Evolutionary conservation across 1,140 invertebrate species (phyloP).

Genomic region (Chionoecetes opilio): DNA sequence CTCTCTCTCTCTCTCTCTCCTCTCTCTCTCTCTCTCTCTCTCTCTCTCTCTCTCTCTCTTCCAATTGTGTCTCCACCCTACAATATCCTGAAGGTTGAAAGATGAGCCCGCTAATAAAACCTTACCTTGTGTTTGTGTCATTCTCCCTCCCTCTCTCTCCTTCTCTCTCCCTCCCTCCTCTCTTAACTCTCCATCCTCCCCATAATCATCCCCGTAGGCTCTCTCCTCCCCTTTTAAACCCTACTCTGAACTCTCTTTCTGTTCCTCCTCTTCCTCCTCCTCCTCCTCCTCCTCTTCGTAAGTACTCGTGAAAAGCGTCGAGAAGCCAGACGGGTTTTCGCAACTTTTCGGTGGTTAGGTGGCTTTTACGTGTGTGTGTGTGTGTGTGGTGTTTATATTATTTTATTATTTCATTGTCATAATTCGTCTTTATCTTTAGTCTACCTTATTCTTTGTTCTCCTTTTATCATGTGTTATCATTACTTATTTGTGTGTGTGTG

Average conservation of each 20-base stretch:
- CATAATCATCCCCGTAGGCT: background rate
- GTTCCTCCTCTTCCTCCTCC: background rate
- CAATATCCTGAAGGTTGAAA: slow-evolving; percentile 29
- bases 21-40: background rate
- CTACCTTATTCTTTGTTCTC: background rate
- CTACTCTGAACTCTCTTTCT: background rate
- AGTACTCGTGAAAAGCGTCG: background rate
- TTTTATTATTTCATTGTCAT: background rate
- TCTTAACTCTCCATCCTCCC: background rate
- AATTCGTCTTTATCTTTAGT: background rate
- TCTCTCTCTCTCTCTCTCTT: background rate
- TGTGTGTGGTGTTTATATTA: background rate
- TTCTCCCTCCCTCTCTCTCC: background rate
- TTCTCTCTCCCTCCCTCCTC: background rate
- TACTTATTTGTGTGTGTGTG: no score
- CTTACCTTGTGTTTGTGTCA: background rate
- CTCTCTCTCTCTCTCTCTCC: no score
- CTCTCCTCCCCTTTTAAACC: background rate
- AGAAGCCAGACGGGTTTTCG: background rate
- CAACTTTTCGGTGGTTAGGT: background rate
- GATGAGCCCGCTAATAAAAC: background rate
- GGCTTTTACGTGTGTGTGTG: background rate
- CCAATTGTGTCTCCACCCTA: background rate
- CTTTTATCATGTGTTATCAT: no score
- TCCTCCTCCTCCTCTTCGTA: background rate